Conservation (phyloP, 2,888 invertebrate genomes). For the Syrphus vitripennis region DNA sequence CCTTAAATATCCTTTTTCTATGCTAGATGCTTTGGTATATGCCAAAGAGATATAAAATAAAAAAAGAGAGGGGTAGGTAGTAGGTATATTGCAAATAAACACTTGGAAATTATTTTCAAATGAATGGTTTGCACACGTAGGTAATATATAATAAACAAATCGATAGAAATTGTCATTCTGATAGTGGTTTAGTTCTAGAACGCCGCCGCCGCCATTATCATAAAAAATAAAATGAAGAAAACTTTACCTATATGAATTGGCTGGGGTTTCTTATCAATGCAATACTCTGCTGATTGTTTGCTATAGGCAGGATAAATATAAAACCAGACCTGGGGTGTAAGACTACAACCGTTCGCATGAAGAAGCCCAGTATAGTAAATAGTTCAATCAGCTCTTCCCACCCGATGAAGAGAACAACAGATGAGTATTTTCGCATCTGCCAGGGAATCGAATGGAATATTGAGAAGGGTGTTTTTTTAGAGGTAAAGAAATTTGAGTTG, state of each 20-base stretch:
- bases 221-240: too few relatives aligned
- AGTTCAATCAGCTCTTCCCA: constrained; percentile 29
- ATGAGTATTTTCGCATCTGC: constrained; percentile 19
- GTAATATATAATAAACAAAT: constrained; percentile 45
- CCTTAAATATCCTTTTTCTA: constrained; percentile 47
- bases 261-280: constrained; percentile 47
- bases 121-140: constrained; percentile 48
- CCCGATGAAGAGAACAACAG: not conserved
- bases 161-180: constrained; percentile 25
- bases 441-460: constrained; percentile 44
- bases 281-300: constrained; percentile 40
- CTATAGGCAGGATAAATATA: not conserved
- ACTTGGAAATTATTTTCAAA: constrained; percentile 49
- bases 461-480: too few relatives aligned
- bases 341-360: not conserved
- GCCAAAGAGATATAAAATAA: too few relatives aligned
- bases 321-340: not conserved
- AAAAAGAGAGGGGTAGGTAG: not conserved
- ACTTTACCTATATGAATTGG: too few relatives aligned
- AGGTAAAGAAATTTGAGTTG: too few relatives aligned
- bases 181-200: too few relatives aligned
- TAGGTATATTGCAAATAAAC: constrained; percentile 27
- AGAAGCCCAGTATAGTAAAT: not conserved
- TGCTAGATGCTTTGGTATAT: too few relatives aligned
- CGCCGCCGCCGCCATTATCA: too few relatives aligned